These are phyloP conservation scores for Piaya cayana DNA, from an alignment of 2,113 vertebrate species.

Conservation along the genomic window DNA sequence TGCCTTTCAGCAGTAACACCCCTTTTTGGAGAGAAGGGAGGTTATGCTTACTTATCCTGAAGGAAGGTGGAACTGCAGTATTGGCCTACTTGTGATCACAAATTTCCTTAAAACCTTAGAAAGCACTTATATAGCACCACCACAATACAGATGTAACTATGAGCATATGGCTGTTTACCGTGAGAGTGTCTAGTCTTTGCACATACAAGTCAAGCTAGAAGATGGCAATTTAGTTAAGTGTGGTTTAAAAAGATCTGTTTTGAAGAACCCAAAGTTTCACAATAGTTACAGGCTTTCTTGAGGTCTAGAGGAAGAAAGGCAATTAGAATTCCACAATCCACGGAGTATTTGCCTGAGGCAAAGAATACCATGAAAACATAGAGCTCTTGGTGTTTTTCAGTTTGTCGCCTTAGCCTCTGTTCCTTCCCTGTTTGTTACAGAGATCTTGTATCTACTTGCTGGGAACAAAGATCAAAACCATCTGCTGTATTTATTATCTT, in stretches of 20 bases:
- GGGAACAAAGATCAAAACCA: conserved; percentile 14
- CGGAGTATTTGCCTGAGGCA: not conserved
- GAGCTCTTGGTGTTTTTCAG: not conserved
- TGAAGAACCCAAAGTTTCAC: conserved; percentile 17
- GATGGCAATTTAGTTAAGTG: not conserved
- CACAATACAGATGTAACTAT: not conserved
- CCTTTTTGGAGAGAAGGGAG: rapidly evolving
- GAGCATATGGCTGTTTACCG: not conserved
- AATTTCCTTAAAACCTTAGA: not conserved
- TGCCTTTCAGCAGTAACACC: not conserved
- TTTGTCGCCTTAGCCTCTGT: not conserved
- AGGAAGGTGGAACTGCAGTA: not conserved
- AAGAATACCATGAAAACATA: not conserved
- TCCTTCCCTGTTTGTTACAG: not conserved
- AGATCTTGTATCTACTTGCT: not conserved
- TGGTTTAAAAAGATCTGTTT: not conserved
- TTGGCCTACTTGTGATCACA: not conserved
- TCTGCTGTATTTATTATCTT: conserved; percentile 18
- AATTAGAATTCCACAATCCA: conserved; percentile 29
- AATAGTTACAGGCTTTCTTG: not conserved
- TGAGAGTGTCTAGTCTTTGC: not conserved
- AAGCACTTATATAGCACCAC: not conserved
- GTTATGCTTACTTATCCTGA: not conserved
- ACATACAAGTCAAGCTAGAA: not conserved
- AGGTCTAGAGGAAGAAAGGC: conserved; percentile 26